phyloP scores from a whole-genome alignment of 2,113 vertebrate genomes.

The Diglossa brunneiventris region DNA sequence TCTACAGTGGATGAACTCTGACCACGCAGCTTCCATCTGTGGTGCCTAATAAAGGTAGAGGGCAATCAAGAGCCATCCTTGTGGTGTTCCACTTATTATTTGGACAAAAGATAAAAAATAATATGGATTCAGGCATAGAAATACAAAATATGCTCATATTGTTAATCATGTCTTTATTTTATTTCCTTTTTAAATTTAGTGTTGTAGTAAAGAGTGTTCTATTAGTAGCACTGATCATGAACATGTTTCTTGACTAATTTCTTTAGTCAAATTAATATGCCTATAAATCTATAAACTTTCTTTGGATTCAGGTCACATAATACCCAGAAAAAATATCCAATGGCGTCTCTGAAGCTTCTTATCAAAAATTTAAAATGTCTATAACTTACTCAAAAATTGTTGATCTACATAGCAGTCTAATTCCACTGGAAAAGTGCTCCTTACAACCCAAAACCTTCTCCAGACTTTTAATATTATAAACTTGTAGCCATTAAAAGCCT shows the following conservation, averaged over 20 bases:
- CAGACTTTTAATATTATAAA: background rate
- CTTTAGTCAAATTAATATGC: background rate
- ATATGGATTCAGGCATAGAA: background rate
- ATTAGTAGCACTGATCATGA: background rate
- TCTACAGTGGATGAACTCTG: background rate
- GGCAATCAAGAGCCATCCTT: background rate
- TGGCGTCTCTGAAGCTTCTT: background rate
- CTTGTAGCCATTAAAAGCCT: background rate
- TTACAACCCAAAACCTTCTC: background rate
- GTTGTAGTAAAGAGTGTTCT: background rate
- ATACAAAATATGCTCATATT: background rate
- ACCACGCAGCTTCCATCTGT: background rate
- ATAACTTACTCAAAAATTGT: rapidly evolving
- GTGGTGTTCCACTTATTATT: background rate
- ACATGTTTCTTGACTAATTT: background rate
- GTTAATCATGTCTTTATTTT: background rate
- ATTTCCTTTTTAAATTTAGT: background rate
- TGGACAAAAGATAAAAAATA: background rate
- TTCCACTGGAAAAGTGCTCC: background rate
- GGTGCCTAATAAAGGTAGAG: background rate
- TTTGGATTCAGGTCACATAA: background rate
- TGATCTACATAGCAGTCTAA: background rate
- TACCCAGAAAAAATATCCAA: background rate
- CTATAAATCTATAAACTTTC: background rate
- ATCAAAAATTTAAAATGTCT: background rate